These are phyloP conservation scores for Hypomecis atomaria DNA, from an alignment of 2,888 invertebrate species.

Conservation along the genomic window DNA sequence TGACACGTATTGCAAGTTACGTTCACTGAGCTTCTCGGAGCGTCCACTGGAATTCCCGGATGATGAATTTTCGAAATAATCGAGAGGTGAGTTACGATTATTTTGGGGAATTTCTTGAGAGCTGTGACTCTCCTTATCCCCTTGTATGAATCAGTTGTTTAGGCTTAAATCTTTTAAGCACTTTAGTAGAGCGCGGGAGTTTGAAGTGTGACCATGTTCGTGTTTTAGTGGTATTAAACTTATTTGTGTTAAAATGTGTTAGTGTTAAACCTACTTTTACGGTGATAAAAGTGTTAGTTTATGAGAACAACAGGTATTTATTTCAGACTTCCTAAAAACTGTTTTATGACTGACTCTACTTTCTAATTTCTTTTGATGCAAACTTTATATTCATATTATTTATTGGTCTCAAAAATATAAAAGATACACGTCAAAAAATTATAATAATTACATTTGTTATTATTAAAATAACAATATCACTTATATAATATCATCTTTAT, in stretches of 20 bases:
- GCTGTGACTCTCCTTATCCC: conserved; percentile 19
- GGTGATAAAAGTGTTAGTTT: conserved; percentile 13
- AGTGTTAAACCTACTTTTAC: conserved; percentile 1
- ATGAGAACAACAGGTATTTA: conserved; percentile 1
- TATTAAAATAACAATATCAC: too few species aligned
- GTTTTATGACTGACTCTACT: neutral
- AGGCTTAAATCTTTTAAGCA: conserved; percentile 9
- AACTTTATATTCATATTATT: too few species aligned
- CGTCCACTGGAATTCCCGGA: neutral
- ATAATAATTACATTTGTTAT: too few species aligned
- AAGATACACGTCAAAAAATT: too few species aligned
- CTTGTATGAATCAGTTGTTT: conserved; percentile 34
- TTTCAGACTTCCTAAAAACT: neutral
- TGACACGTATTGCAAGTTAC: conserved; percentile 30
- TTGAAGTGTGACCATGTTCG: conserved; percentile 7
- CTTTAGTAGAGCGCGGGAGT: conserved; percentile 21
- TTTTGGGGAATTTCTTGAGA: conserved; percentile 31
- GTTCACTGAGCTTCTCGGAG: neutral
- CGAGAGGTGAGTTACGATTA: conserved; percentile 38
- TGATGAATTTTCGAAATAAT: conserved; percentile 38
- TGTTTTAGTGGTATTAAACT: conserved; percentile 1
- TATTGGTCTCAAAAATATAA: too few species aligned
- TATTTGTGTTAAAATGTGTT: neutral
- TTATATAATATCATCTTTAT: too few species aligned
- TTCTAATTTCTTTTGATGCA: neutral